These are phyloP conservation scores for Lymantria dispar DNA, from an alignment of 2,888 invertebrate genomes.

Conservation along the genomic window DNA sequence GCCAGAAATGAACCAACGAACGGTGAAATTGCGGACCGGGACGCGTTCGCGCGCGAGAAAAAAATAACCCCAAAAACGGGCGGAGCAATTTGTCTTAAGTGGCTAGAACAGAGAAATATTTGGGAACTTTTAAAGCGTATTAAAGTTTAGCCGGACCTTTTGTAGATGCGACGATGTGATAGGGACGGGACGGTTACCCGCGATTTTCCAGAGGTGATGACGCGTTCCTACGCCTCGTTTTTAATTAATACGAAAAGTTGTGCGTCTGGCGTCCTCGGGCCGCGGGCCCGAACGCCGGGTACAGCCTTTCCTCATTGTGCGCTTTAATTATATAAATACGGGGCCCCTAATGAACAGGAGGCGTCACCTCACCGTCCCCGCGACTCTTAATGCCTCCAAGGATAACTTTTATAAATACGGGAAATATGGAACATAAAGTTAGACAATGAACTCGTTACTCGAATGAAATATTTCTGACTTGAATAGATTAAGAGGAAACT, in stretches of 20 bases:
- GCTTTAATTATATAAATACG: conserved; percentile 47
- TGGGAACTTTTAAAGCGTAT: conserved; percentile 66
- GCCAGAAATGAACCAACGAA: conserved; percentile 48
- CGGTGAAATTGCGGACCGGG: conserved; percentile 58
- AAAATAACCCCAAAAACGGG: conserved; percentile 54
- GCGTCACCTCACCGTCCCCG: conserved; percentile 43
- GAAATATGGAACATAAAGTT: conserved; percentile 64
- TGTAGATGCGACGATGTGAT: conserved; percentile 49
- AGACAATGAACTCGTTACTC: conserved; percentile 57
- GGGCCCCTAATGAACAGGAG: conserved; percentile 50
- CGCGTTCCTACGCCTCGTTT: conserved; percentile 47
- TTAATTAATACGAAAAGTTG: conserved; percentile 70
- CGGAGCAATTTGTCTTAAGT: conserved; percentile 72
- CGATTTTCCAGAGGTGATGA: conserved; percentile 46
- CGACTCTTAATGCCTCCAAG: conserved; percentile 36
- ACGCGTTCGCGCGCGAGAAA: conserved; percentile 32
- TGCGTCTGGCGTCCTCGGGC: conserved; percentile 19
- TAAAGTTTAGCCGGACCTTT: conserved; percentile 58
- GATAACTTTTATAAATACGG: conserved; percentile 58
- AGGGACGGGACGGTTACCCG: conserved; percentile 39
- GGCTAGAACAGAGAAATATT: conserved; percentile 74
- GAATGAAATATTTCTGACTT: conserved; percentile 55
- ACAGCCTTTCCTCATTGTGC: conserved; percentile 46
- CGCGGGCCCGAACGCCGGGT: conserved; percentile 11
- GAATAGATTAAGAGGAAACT: conserved; percentile 50